Conservation (phyloP, 2,113 vertebrate species). For the Azemiops feae region DNA sequence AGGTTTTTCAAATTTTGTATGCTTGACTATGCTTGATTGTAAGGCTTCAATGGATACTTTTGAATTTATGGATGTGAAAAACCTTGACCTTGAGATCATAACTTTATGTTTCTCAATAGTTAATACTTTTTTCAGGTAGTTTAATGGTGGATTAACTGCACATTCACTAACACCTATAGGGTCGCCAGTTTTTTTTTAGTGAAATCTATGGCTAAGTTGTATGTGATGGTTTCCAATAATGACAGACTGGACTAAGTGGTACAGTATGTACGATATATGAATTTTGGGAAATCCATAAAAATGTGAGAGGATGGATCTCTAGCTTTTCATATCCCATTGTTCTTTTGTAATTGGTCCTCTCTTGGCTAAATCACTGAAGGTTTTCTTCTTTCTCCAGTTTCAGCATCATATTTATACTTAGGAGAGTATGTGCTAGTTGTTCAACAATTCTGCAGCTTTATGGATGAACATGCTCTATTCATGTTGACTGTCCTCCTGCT, state of each 20-base stretch:
- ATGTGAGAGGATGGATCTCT: background rate
- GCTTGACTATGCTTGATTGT: background rate
- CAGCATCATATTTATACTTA: background rate
- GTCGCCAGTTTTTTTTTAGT: background rate
- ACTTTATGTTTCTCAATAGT: background rate
- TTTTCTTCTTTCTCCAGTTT: background rate
- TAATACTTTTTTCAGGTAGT: background rate
- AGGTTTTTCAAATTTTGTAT: background rate
- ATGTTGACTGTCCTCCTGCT: background rate
- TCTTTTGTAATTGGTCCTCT: background rate
- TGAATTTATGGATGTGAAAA: background rate
- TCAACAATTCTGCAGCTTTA: background rate
- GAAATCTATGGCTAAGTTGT: background rate
- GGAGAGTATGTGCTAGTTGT: background rate
- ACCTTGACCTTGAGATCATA: background rate
- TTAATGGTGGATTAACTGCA: background rate
- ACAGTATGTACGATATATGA: background rate
- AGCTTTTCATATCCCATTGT: background rate
- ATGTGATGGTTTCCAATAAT: background rate
- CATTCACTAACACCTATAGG: background rate
- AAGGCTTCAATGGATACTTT: background rate
- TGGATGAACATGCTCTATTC: background rate
- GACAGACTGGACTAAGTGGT: background rate
- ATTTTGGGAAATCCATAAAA: background rate
- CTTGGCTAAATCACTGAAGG: background rate